Conservation (phyloP, 2,888 invertebrate genomes). For the Temnothorax rugatulus region DNA sequence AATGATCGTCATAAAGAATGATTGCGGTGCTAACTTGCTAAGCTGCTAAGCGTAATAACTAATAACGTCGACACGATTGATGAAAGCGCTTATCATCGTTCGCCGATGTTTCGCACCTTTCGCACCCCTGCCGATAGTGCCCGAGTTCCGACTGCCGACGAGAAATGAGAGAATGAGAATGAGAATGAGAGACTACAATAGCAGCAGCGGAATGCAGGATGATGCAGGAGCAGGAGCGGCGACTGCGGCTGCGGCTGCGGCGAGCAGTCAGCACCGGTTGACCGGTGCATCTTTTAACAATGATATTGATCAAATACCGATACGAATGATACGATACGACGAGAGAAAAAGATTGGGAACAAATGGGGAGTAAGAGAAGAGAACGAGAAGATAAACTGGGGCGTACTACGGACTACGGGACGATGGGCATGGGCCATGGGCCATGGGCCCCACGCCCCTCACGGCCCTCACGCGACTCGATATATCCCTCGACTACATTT, state of each 20-base stretch:
- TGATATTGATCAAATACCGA: no score
- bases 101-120: not conserved
- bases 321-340: constrained; percentile 37
- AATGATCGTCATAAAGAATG: not conserved
- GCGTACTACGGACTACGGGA: not conserved
- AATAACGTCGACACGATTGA: not conserved
- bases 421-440: no score
- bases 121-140: not conserved
- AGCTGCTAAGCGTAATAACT: no score
- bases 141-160: no score
- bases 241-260: no score
- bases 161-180: no score
- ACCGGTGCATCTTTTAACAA: no score
- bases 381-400: not conserved
- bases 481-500: constrained; percentile 65
- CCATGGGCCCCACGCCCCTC: no score
- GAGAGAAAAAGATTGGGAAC: not conserved
- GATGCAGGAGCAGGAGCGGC: no score
- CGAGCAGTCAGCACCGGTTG: no score
- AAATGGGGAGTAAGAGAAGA: not conserved
- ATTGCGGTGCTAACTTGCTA: not conserved
- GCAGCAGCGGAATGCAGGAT: no score
- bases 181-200: not conserved
- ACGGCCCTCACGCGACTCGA: constrained; percentile 40
- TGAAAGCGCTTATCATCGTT: not conserved